Conservation (phyloP, 1,140 invertebrate species). For the honey bee (Apis mellifera) region Amel_HAv3.1 CM009933.2:10053001-10053500, state of each 20-base stretch:
- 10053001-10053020: conserved; percentile 10
- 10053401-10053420: background rate
- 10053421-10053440: background rate
- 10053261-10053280: conserved; percentile 3
- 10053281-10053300: background rate
- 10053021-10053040: conserved; percentile 7
- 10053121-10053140: background rate
- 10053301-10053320: conserved; percentile 3
- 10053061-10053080: background rate
- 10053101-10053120: background rate
- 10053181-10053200: background rate
- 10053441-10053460: background rate
- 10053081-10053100: background rate
- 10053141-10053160: background rate
- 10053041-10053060: conserved; percentile 42
- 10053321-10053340: background rate
- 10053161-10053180: background rate
- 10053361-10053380: background rate
- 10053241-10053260: background rate
- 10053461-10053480: background rate
- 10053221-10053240: background rate
- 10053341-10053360: too few species aligned
- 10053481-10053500: background rate
- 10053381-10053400: background rate
- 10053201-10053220: background rate